Conservation (phyloP, 2,888 invertebrate species). For the Andrena minutula region DNA sequence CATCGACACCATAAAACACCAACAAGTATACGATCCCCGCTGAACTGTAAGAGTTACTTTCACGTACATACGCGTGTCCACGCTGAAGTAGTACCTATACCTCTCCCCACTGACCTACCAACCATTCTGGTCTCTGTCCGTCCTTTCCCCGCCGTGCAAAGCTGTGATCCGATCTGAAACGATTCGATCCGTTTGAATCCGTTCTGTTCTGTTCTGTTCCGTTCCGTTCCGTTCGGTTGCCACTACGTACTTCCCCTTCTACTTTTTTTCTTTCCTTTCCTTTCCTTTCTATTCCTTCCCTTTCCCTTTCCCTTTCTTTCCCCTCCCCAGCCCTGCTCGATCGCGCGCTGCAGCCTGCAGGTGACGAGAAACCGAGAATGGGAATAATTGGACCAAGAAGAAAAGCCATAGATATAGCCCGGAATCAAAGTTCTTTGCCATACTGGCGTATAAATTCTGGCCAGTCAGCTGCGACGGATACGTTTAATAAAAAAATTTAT, state of each 20-base stretch:
- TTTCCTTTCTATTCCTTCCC: background rate
- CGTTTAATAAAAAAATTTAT: background rate
- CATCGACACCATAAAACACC: slow-evolving; percentile 55
- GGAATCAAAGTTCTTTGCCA: slow-evolving; percentile 21
- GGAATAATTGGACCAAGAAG: slow-evolving; percentile 28
- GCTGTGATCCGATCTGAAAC: slow-evolving; percentile 51
- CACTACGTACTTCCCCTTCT: background rate
- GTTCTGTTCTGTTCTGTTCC: slow-evolving; percentile 37
- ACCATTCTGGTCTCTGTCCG: slow-evolving; percentile 53
- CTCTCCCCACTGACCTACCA: slow-evolving; percentile 53
- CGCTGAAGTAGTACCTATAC: slow-evolving; percentile 44
- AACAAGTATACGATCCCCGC: slow-evolving; percentile 61
- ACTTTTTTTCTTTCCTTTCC: background rate
- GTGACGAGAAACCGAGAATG: slow-evolving; percentile 16
- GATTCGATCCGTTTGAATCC: slow-evolving; percentile 59
- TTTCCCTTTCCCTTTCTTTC: background rate
- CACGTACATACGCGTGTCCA: slow-evolving; percentile 64
- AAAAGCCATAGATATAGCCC: slow-evolving; percentile 17
- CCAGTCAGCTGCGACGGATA: slow-evolving; percentile 9
- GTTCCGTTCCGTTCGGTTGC: slow-evolving; percentile 26
- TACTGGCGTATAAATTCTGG: slow-evolving; percentile 36
- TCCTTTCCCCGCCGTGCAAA: slow-evolving; percentile 48
- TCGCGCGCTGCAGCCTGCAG: background rate
- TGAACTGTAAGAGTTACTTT: slow-evolving; percentile 73
- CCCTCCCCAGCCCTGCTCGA: background rate